These are phyloP conservation scores for Himalopsyche phryganea DNA, from an alignment of 1,140 invertebrate genomes.

Conservation along the genomic window DNA sequence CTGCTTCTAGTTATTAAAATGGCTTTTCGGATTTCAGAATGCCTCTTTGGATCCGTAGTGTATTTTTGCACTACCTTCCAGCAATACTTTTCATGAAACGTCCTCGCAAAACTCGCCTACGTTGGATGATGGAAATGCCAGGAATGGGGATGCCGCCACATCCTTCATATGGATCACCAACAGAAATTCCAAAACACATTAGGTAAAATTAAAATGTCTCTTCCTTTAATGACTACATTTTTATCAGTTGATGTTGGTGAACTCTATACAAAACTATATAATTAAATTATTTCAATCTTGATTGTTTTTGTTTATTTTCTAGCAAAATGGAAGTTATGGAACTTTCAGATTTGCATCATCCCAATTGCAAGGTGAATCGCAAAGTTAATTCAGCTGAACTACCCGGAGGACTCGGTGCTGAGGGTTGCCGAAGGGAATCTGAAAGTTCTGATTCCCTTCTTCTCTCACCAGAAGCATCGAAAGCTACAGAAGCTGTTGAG, in stretches of 20 bases:
- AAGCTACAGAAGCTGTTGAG: conserved; percentile 95
- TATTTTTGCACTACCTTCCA: conserved; percentile 92
- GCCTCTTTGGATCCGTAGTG: conserved; percentile 90
- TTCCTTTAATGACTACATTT: neutral
- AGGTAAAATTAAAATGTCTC: conserved; percentile 48
- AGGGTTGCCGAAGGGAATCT: conserved; percentile 72
- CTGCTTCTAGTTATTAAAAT: too few species aligned
- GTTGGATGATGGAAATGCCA: conserved; percentile 97
- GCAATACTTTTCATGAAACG: conserved; percentile 84
- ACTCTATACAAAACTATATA: neutral
- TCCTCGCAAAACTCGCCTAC: conserved; percentile 84
- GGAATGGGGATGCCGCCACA: conserved; percentile 78
- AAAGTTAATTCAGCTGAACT: conserved; percentile 70
- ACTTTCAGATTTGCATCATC: conserved; percentile 89
- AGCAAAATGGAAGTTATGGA: conserved; percentile 91
- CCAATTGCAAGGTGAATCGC: conserved; percentile 91
- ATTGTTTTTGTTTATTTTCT: conserved; percentile 33
- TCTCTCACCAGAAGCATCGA: conserved; percentile 86
- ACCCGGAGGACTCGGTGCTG: conserved; percentile 53
- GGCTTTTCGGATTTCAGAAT: conserved; percentile 73
- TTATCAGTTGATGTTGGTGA: neutral
- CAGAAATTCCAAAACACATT: conserved; percentile 76
- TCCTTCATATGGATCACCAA: conserved; percentile 69
- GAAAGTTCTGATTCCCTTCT: conserved; percentile 88
- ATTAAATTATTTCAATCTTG: neutral